phyloP scores from a whole-genome alignment of 2,113 vertebrate genomes.

The Empidonax traillii region DNA sequence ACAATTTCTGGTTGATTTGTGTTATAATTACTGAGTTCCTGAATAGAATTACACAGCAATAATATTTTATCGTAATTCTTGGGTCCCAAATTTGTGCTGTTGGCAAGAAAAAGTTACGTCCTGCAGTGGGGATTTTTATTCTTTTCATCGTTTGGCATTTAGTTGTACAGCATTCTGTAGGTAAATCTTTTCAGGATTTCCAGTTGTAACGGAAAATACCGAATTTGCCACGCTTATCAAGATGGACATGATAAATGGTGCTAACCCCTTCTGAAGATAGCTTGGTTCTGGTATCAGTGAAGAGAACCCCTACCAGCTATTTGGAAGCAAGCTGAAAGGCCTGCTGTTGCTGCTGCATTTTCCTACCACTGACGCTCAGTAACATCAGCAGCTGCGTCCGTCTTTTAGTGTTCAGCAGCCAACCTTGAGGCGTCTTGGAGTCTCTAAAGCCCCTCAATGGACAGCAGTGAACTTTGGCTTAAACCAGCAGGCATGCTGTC shows the following conservation, averaged over 20 bases:
- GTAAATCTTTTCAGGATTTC: background rate
- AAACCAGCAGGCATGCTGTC: background rate
- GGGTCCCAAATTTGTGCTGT: background rate
- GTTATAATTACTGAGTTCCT: background rate
- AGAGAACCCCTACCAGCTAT: background rate
- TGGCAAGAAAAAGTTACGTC: background rate
- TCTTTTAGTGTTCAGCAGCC: background rate
- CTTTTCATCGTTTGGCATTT: background rate
- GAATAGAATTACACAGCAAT: background rate
- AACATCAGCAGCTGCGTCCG: background rate
- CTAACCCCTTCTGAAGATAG: background rate
- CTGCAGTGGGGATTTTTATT: background rate
- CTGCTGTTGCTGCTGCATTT: background rate
- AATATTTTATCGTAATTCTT: constrained; percentile 1
- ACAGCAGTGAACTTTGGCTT: background rate
- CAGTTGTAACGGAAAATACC: background rate
- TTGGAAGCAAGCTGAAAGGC: background rate
- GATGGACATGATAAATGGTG: background rate
- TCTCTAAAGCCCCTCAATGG: background rate
- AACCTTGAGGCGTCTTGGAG: background rate
- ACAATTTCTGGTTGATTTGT: background rate
- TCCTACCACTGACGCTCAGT: background rate
- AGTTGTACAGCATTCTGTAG: background rate
- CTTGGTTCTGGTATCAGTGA: background rate
- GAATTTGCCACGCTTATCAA: background rate